phyloP scores from a whole-genome alignment of 2,888 invertebrate genomes.

The Diabrotica balteata region DNA sequence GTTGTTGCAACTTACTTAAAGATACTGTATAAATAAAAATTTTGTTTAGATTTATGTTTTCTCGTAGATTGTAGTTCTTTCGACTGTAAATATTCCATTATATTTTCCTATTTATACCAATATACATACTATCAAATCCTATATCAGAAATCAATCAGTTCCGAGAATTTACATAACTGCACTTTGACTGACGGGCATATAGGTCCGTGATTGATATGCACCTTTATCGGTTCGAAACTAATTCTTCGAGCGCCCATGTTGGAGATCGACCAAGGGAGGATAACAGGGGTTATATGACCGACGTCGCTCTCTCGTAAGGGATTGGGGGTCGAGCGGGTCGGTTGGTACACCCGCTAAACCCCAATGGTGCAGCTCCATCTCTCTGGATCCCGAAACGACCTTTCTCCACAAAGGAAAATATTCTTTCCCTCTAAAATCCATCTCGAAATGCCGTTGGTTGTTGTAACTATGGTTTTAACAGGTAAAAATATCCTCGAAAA shows the following conservation, averaged over 20 bases:
- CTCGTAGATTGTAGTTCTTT: too few species aligned
- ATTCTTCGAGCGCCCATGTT: constrained; percentile 1
- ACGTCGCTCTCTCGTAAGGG: constrained; percentile 18
- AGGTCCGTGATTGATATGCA: too few species aligned
- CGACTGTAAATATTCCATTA: too few species aligned
- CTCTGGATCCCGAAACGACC: constrained; percentile 39
- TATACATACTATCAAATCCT: too few species aligned
- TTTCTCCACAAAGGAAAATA: constrained; percentile 51
- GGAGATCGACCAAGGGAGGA: constrained; percentile 5
- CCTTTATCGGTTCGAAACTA: background rate
- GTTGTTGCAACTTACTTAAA: too few species aligned
- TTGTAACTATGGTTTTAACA: constrained; percentile 50
- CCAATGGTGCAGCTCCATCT: constrained; percentile 32
- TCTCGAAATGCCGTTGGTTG: constrained; percentile 13
- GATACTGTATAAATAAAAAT: too few species aligned
- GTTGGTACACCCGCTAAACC: constrained; percentile 15
- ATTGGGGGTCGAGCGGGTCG: constrained; percentile 12
- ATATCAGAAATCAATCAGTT: too few species aligned
- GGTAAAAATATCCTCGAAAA: constrained; percentile 25
- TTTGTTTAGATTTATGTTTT: too few species aligned
- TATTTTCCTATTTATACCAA: too few species aligned
- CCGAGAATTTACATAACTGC: too few species aligned
- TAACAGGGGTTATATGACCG: constrained; percentile 22
- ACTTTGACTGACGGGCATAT: too few species aligned
- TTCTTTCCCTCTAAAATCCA: constrained; percentile 37